phyloP scores from a whole-genome alignment of 2,888 invertebrate genomes.

The Octonoba sinensis region DNA sequence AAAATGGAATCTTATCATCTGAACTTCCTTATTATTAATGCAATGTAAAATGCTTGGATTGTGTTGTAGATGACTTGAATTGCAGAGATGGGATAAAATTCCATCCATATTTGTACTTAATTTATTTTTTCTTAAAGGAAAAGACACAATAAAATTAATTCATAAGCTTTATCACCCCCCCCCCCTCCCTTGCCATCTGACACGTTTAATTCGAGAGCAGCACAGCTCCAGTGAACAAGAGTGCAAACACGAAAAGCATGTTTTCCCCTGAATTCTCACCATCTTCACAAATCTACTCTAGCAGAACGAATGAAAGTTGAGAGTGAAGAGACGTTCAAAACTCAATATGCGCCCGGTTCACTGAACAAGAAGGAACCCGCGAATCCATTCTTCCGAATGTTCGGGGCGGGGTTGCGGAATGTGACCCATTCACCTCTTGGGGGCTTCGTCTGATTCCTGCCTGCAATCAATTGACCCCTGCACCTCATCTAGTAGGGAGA shows the following conservation, averaged over 20 bases:
- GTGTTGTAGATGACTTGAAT: no score
- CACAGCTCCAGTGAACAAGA: background rate
- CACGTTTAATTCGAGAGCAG: background rate
- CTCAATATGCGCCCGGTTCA: background rate
- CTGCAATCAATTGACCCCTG: constrained; percentile 44
- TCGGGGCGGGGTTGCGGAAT: constrained; percentile 16
- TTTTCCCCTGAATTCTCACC: no score
- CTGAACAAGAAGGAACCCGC: constrained; percentile 17
- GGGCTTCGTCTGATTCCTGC: constrained; percentile 28
- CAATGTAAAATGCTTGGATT: no score
- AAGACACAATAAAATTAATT: no score
- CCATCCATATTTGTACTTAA: no score
- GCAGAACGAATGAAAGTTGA: constrained; percentile 17
- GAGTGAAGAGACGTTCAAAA: background rate
- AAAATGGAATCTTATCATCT: no score
- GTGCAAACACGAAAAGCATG: background rate
- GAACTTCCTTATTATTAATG: no score
- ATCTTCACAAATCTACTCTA: constrained; percentile 15
- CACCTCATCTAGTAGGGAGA: constrained; percentile 1
- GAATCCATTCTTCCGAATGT: constrained; percentile 20
- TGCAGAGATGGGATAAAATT: no score
- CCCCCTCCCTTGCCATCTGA: background rate
- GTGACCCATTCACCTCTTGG: constrained; percentile 29
- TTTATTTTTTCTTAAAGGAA: no score
- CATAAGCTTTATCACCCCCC: no score